A percentile compares a stretch with the other conserved stretches of the same genome.
Evolutionary conservation across 23 tunicate species (phyloP).

Genomic region (Aplidium turbinatum): DNA sequence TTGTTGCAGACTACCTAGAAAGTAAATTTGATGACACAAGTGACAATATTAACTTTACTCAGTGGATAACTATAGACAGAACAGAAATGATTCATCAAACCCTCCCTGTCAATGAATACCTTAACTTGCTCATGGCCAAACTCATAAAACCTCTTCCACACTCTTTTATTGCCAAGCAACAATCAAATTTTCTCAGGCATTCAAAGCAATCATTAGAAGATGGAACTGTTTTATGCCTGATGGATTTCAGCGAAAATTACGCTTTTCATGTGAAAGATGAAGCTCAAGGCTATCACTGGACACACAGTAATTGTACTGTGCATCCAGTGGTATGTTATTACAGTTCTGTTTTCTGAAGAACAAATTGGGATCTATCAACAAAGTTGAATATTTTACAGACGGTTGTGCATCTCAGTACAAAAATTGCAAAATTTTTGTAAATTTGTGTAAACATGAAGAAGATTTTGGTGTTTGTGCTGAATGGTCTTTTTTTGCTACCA

Average conservation of each 20-base stretch:
- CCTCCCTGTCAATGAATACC: constrained; percentile 16
- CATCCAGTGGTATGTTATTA: constrained; percentile 48
- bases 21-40: constrained; percentile 21
- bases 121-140: constrained; percentile 9
- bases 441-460: constrained; percentile 22
- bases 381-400: constrained; percentile 19
- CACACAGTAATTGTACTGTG: constrained; percentile 43
- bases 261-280: constrained; percentile 37
- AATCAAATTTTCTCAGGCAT: constrained; percentile 6
- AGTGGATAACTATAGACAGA: constrained; percentile 23
- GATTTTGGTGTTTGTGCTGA: constrained; percentile 9
- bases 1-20: constrained; percentile 10
- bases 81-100: constrained; percentile 21
- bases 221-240: not conserved
- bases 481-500: constrained; percentile 28
- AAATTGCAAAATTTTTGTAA: constrained; percentile 7
- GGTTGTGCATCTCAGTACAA: constrained; percentile 27
- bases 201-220: not conserved
- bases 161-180: constrained; percentile 6
- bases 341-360: constrained; percentile 10
- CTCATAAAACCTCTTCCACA: constrained; percentile 29
- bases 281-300: constrained; percentile 59
- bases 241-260: constrained; percentile 26
- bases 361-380: not conserved
- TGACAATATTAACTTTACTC: constrained; percentile 14